These are phyloP conservation scores for Tanypteryx hageni DNA, from an alignment of 2,888 invertebrate genomes.

Conservation along the genomic window DNA sequence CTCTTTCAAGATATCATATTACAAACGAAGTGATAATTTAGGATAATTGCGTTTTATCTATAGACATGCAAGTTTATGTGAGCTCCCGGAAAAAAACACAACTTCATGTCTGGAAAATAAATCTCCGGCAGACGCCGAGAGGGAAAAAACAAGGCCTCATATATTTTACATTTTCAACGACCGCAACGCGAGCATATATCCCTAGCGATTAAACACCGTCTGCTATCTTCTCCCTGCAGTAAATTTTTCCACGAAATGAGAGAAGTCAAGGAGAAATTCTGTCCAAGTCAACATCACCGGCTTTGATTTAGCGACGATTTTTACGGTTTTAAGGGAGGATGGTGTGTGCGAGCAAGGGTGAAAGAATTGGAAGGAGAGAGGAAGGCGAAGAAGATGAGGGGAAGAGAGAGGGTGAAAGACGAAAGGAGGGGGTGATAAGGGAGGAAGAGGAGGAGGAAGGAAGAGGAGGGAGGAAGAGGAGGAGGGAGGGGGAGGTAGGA, in stretches of 20 bases:
- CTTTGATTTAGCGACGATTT: conserved; percentile 8
- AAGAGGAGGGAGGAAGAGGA: no score
- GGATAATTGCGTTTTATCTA: no score
- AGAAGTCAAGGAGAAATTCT: background rate
- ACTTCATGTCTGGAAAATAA: background rate
- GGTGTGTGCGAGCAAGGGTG: background rate
- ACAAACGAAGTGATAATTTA: no score
- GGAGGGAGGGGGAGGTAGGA: no score
- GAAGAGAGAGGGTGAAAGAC: background rate
- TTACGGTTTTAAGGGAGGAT: background rate
- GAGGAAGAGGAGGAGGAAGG: no score
- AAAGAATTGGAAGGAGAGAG: background rate
- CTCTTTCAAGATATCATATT: no score
- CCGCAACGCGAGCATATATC: background rate
- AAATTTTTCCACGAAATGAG: background rate
- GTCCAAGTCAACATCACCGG: background rate
- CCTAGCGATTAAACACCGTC: conserved; percentile 18
- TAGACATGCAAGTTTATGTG: no score
- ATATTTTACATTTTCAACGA: background rate
- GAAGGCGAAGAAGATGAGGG: background rate
- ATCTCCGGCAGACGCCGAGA: background rate
- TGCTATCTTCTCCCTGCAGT: background rate
- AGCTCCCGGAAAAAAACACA: background rate
- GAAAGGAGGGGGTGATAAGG: no score
- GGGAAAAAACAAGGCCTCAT: background rate